Base-by-base conservation (phyloP, 2,888 invertebrate species). In the Chironomus riparius region DNA sequence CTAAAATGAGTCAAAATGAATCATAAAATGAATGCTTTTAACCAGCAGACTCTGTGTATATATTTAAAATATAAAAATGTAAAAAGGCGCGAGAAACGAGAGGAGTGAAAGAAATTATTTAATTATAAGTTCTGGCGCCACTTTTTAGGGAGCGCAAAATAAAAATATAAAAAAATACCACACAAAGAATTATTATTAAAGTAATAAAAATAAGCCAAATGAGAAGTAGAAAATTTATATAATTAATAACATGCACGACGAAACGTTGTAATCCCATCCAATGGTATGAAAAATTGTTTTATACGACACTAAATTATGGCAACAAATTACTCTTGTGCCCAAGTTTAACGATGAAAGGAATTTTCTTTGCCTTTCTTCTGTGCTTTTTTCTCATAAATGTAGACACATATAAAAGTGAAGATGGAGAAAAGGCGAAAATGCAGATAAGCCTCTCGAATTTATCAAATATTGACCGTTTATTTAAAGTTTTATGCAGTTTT, bases 231-330 rank as follows among this genome's bases (percentile, higher is more conserved):
- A 65, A 65, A 24, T 65, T 65, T 65, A 24, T 65, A 21, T 65
- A 65, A 65, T 65, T 65, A 65, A 65, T 65, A 65, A 65, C 65
- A 24, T 65, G 65, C 22, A 65, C 21, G 65, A 24, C 10, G 24
- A 65, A 65, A 65, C 22, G 18, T 65, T 65, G 13, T 65, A 65
- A 65, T 65, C 65, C 65, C 65, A 65, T 65, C 22, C 65, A 21
- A 24, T 65, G 21, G 24, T 68, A 68, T 68, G 68, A 68, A 68
- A 68, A 68, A 68, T 68, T 24, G 15, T 47, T 47, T 28, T 68
- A 47, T 68, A 13, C 68, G 68, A 68, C 68, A 68, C 47, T 68
- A 68, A 68, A 68, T 65, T 65, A 68, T 15, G 68, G 38, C n/a
- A 47, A 68, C 68, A 68, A 68, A 68, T 68, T 68, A 68, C 28